phyloP scores from a whole-genome alignment of 1,140 invertebrate species.

The Arctopsyche grandis region DNA sequence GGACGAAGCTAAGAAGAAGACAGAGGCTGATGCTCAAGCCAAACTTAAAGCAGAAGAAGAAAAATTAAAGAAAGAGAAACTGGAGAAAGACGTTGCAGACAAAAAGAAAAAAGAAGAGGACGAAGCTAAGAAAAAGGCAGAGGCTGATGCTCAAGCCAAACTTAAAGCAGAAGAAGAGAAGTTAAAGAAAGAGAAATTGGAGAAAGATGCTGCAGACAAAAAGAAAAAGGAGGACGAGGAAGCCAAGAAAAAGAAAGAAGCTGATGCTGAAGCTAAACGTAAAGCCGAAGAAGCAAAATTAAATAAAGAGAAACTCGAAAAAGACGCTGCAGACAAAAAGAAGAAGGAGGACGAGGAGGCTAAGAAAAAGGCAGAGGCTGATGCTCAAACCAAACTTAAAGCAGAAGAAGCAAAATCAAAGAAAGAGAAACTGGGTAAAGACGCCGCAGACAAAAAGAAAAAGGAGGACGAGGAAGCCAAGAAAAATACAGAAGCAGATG shows the following conservation, averaged over 20 bases:
- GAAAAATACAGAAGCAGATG: constrained; percentile 56
- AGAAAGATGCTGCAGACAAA: constrained; percentile 17
- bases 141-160: constrained; percentile 4
- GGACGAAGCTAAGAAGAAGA: constrained; percentile 48
- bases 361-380: constrained; percentile 4
- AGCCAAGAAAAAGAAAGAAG: constrained; percentile 17
- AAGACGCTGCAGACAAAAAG: too few species aligned
- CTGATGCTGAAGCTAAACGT: constrained; percentile 36
- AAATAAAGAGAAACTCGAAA: too few species aligned
- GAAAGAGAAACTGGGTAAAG: neutral
- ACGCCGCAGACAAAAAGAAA: too few species aligned
- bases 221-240: constrained; percentile 16
- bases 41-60: constrained; percentile 52
- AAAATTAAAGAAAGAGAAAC: constrained; percentile 44
- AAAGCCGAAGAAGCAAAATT: too few species aligned
- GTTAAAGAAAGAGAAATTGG: constrained; percentile 45
- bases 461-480: constrained; percentile 35
- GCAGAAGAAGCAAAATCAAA: constrained; percentile 1
- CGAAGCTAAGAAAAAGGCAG: constrained; percentile 38
- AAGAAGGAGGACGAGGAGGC: constrained; percentile 31
- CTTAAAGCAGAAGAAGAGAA: constrained; percentile 50
- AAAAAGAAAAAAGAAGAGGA: constrained; percentile 32
- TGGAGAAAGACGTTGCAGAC: constrained; percentile 36
- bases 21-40: constrained; percentile 49
- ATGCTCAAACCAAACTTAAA: constrained; percentile 25